Base-by-base conservation (phyloP, 23 tunicate genomes). In the Styela clava region DNA sequence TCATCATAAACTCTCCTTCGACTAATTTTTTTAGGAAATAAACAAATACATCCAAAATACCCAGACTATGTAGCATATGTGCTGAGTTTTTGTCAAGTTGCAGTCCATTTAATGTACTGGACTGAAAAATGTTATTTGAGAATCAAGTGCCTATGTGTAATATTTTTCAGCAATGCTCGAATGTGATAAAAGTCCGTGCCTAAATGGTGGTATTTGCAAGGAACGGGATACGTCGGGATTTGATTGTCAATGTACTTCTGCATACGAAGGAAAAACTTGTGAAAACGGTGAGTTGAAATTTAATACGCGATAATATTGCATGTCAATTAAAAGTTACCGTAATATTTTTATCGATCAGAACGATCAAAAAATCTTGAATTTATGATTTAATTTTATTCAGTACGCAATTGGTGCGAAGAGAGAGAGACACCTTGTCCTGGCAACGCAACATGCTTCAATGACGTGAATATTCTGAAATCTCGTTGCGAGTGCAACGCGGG, bases 391-490 rank as follows among this genome's bases (percentile, higher is more conserved):
- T n/a, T n/a, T n/a, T n/a, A n/a, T n/a, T n/a, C n/a, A n/a, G n/a
- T n/a, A n/a, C n/a, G n/a, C n/a, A n/a, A n/a, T n/a, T 67, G n/a
- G 21, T 67, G 71, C 31, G n/a, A 21, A 67, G 16, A 18, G 16
- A 44, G 56, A 44, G 12, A 7, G 12, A 67, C 30, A 0, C 30
- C 71, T 16, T 67, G 71, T 67, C n/a, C 71, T 67, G 30, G 31
- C 30, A 67, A 67, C 31, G 71, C 71, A 67, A 67, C 71, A 25
- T 67, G 71, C 31, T 18, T 28, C 71, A 67, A 67, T 67, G 71
- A 67, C 16, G n/a, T 18, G n/a, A 22, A 0, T 18, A 29, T 0
- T 18, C 31, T 16, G 19, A 67, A 7, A 12, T 44, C 56, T 5
- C 56, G 30, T 18, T 67, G 71, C n/a, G n/a, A 67, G n/a, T 67